phyloP scores from a whole-genome alignment of 2,797 vertebrate genomes.

The Cygnus olor region DNA sequence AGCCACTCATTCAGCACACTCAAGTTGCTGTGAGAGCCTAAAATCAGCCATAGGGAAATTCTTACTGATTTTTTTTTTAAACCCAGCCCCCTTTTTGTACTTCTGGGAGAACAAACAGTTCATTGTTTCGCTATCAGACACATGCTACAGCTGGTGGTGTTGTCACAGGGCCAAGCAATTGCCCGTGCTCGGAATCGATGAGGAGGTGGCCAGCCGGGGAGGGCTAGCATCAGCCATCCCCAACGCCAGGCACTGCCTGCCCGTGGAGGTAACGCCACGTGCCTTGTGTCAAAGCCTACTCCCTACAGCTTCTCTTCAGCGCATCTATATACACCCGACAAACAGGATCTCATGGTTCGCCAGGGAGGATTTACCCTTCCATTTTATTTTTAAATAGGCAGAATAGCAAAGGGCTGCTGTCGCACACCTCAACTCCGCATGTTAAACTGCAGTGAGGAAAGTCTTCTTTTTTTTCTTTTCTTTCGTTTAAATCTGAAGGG shows the following conservation, averaged over 20 bases:
- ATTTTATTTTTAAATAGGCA: neutral
- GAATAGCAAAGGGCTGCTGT: neutral
- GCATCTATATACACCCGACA: neutral
- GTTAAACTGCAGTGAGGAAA: neutral
- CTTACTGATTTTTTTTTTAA: neutral
- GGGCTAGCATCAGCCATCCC: neutral
- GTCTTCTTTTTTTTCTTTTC: neutral
- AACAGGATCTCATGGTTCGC: neutral
- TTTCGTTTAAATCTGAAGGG: neutral
- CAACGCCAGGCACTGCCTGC: neutral
- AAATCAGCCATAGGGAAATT: conserved; percentile 36
- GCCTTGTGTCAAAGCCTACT: neutral
- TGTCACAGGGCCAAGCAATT: neutral
- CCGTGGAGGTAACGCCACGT: neutral
- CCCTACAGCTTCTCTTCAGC: neutral
- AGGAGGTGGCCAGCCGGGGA: neutral
- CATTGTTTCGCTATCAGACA: neutral
- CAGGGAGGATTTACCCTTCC: neutral
- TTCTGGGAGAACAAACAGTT: neutral
- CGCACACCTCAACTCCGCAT: neutral
- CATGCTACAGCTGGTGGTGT: neutral
- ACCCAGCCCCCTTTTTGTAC: neutral
- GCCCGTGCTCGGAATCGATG: rapidly evolving
- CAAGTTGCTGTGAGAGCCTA: conserved; percentile 51
- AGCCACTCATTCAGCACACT: conserved; percentile 50